phyloP scores from a whole-genome alignment of 2,113 vertebrate species.

The Eublepharis macularius region DNA sequence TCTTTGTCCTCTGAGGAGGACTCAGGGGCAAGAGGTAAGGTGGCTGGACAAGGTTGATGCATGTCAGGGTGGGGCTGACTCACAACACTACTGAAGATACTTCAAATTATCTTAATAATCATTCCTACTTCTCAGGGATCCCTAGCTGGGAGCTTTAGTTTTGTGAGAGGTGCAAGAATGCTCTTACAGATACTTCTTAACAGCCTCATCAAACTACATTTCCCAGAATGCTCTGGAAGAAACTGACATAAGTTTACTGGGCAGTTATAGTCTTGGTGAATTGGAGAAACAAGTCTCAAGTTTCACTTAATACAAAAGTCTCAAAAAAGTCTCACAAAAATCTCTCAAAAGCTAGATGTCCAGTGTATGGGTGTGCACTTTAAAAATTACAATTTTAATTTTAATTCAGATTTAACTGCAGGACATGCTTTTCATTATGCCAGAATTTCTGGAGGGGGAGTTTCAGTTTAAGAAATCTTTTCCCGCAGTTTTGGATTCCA shows the following conservation, averaged over 20 bases:
- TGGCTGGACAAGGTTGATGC: too few relatives aligned
- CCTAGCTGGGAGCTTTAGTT: not conserved
- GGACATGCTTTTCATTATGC: too few relatives aligned
- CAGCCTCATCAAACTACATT: not conserved
- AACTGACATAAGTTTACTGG: not conserved
- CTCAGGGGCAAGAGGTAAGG: too few relatives aligned
- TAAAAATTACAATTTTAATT: too few relatives aligned
- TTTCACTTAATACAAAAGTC: not conserved
- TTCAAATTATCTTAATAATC: not conserved
- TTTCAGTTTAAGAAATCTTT: too few relatives aligned
- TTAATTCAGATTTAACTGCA: too few relatives aligned
- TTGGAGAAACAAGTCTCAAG: not conserved
- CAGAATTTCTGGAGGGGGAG: too few relatives aligned
- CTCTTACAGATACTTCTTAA: not conserved
- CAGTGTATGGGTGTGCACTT: too few relatives aligned
- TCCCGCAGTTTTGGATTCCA: too few relatives aligned
- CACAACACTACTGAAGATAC: not conserved
- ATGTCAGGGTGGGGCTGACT: too few relatives aligned
- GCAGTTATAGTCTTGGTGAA: not conserved
- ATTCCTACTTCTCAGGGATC: not conserved
- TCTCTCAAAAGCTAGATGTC: too few relatives aligned
- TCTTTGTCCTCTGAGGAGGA: too few relatives aligned
- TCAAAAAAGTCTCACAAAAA: not conserved
- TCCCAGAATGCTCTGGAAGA: not conserved
- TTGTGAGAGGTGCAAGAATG: not conserved